These are phyloP conservation scores for Triplophysa tibetana DNA, from an alignment of 2,113 vertebrate genomes.

Conservation along the genomic window DNA sequence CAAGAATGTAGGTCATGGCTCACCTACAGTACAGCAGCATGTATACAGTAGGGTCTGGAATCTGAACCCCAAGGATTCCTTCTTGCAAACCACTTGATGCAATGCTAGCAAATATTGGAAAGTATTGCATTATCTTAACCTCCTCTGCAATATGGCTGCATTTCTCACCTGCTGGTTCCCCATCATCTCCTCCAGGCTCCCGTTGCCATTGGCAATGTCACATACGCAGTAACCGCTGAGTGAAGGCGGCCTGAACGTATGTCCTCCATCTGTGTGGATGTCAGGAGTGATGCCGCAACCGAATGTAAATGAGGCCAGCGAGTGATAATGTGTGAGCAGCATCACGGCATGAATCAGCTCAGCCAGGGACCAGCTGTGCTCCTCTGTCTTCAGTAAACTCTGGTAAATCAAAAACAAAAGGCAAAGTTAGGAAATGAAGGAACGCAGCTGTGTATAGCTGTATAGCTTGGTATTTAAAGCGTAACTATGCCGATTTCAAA, in stretches of 20 bases:
- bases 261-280: conserved; percentile 92
- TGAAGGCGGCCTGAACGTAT: conserved; percentile 92
- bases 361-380: conserved; percentile 96
- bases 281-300: conserved; percentile 96
- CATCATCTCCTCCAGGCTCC: conserved; percentile 76
- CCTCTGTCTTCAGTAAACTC: conserved; percentile 92
- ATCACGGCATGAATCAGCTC: conserved; percentile 95
- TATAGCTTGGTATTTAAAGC: neutral
- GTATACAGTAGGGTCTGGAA: neutral
- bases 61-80: too few species aligned
- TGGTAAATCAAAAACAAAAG: conserved; percentile 54
- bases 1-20: conserved; percentile 4
- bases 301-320: conserved; percentile 94
- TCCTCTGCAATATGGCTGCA: neutral
- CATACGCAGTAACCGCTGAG: conserved; percentile 89
- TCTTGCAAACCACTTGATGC: too few species aligned
- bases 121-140: too few species aligned
- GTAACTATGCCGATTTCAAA: too few species aligned
- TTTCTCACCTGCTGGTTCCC: conserved; percentile 70
- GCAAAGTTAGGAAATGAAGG: neutral
- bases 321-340: conserved; percentile 97
- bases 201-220: conserved; percentile 93
- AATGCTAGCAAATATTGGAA: neutral
- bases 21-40: too few species aligned
- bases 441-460: neutral